A percentile compares a stretch with the other conserved stretches of the same genome.
Evolutionary conservation across 2,888 invertebrate genomes (phyloP).

Genomic region (Fragum whitleyi): DNA sequence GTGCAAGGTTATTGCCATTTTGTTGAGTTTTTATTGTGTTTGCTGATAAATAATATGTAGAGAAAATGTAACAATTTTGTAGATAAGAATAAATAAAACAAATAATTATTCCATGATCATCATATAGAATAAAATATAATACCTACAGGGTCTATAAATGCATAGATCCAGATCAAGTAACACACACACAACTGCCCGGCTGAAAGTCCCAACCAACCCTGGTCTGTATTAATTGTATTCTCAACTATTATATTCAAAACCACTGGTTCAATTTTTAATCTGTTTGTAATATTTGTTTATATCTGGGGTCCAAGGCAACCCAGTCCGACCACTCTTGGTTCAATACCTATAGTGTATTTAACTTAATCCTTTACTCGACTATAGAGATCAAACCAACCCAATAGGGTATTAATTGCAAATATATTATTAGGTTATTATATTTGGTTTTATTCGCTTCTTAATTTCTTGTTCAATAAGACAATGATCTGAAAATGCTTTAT

Average conservation of each 20-base stretch:
- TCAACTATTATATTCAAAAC: constrained; percentile 10
- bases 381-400: not conserved
- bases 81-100: too few species aligned
- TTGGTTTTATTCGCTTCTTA: too few species aligned
- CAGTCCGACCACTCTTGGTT: constrained; percentile 39
- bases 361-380: constrained; percentile 7
- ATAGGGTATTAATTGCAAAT: not conserved
- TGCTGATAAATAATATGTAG: too few species aligned
- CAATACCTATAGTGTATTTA: constrained; percentile 49
- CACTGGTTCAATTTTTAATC: constrained; percentile 48
- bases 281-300: constrained; percentile 65
- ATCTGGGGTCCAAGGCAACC: constrained; percentile 56
- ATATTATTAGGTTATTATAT: not conserved
- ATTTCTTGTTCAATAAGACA: too few species aligned
- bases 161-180: not conserved
- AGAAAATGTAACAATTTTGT: too few species aligned
- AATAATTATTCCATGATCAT: too few species aligned
- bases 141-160: not conserved
- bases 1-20: too few species aligned
- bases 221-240: not conserved
- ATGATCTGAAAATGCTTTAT: too few species aligned
- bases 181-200: not conserved
- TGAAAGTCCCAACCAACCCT: not conserved
- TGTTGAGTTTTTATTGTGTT: too few species aligned
- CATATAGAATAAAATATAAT: too few species aligned